Conservation (phyloP, 2,113 vertebrate species). For the Calidris pugnax region DNA sequence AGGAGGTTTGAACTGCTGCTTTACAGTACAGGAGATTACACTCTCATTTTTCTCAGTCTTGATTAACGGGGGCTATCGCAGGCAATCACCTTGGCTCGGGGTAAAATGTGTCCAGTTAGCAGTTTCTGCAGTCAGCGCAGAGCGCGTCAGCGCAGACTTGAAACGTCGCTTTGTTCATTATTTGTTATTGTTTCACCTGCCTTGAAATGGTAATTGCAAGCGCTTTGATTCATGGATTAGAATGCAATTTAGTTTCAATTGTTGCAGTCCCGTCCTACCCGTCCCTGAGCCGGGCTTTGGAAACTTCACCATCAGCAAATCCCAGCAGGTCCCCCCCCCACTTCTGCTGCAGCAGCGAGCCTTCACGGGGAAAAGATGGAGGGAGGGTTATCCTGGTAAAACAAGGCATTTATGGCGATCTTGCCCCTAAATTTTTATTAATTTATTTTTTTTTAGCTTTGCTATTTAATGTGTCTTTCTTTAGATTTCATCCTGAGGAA, state of each 20-base stretch:
- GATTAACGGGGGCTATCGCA: conserved; percentile 21
- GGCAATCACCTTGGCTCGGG: not conserved
- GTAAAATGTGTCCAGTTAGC: conserved; percentile 43
- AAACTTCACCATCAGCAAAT: conserved; percentile 36
- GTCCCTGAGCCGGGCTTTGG: not conserved
- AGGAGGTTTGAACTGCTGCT: not conserved
- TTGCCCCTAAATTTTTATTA: no score
- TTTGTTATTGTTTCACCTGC: conserved; percentile 61
- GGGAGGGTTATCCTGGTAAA: not conserved
- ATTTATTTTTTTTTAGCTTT: no score
- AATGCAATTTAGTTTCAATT: conserved; percentile 52
- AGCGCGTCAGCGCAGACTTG: conserved; percentile 21
- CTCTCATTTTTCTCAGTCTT: not conserved
- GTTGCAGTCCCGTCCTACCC: not conserved
- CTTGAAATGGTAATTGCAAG: conserved; percentile 56
- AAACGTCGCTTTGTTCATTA: conserved; percentile 55
- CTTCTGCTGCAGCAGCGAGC: not conserved
- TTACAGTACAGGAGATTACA: not conserved
- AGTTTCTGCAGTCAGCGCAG: not conserved
- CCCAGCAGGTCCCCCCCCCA: not conserved
- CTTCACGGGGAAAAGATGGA: not conserved
- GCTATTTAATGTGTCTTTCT: no score
- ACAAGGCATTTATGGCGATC: no score
- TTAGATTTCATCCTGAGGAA: not conserved
- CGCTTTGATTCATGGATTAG: conserved; percentile 25